Evolutionary conservation across 1,140 invertebrate genomes (phyloP), one percentile per base, ranked within the genome.

Genomic region (Musca vetustissima): DNA sequence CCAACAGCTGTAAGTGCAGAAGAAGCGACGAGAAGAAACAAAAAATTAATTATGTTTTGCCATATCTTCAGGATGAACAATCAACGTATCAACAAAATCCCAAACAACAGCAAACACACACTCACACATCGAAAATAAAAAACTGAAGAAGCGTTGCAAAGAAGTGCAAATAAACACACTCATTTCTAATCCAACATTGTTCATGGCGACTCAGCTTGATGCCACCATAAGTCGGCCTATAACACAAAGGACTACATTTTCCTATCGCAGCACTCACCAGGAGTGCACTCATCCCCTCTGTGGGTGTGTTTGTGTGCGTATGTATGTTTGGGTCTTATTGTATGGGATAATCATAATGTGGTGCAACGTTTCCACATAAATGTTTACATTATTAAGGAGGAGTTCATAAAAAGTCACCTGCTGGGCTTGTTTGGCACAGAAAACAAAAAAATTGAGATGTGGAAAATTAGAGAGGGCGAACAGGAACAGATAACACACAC

Each of bases 141-240:
- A 61, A 61, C 36, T 52, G 49, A 52, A 52, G 36, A 43, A 43
- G 36, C 36, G 36, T 13, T 61, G 28, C 57, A 61, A 43, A 36
- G 57, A 61, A 61, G 57, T 61, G 57, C 57, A 61, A 61, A 61
- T 59, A 61, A 61, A 61, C 57, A 61, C 57, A 61, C 57, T 61
- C 57, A 61, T 61, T 43, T 36, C 57, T 61, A 61, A 59, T 61
- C 57, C 57, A 61, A 36, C 57, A 36, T 61, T 55, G 25, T 24
- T 28, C 17, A 59, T 28, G n/a, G 1, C 28, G 57, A 61, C 57
- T 43, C 57, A 61, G 57, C 57, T 61, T 61, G 57, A 61, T 61
- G 28, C 57, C 57, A 43, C 36, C 17, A 43, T 61, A 17, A 43
- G 57, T 61, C 28, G 57, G 28, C 32, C 28, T 14, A 11, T 11